Percentiles rank a stretch among this genome's conserved stretches.
These are phyloP conservation scores for Drosophila putrida DNA, from an alignment of 2,888 invertebrate genomes.

Conservation along the genomic window DNA sequence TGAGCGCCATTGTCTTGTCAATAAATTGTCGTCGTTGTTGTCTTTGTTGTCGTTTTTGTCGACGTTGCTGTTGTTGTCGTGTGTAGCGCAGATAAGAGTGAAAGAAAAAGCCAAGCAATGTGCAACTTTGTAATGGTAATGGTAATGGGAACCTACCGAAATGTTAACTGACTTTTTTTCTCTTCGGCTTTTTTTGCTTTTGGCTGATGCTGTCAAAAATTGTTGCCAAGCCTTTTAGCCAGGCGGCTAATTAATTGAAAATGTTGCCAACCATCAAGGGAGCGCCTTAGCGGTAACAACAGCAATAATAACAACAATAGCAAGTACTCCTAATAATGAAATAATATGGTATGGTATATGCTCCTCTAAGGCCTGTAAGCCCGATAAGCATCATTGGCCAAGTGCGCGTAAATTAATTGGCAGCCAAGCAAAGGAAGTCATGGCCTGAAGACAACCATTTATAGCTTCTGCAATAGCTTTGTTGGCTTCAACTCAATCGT, in stretches of 20 bases:
- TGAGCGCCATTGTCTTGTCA: slow-evolving; percentile 84
- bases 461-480: not conserved
- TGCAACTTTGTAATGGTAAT: slow-evolving; percentile 47
- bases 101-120: slow-evolving; percentile 48
- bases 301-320: slow-evolving; percentile 4
- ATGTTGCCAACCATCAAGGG: slow-evolving; percentile 69
- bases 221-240: slow-evolving; percentile 71
- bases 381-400: slow-evolving; percentile 56
- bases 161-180: slow-evolving; percentile 67
- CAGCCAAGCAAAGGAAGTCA: slow-evolving; percentile 9
- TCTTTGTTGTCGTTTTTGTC: slow-evolving; percentile 50
- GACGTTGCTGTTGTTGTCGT: slow-evolving; percentile 69
- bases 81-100: slow-evolving; percentile 65
- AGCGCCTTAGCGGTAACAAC: slow-evolving; percentile 50
- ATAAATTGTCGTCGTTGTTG: slow-evolving; percentile 77
- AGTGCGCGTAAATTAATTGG: slow-evolving; percentile 75
- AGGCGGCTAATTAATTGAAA: slow-evolving; percentile 75
- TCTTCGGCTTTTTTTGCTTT: slow-evolving; percentile 4
- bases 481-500: not conserved
- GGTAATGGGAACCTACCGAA: slow-evolving; percentile 63
- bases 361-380: slow-evolving; percentile 22
- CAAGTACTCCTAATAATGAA: slow-evolving; percentile 51
- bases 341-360: slow-evolving; percentile 40
- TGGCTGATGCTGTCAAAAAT: slow-evolving; percentile 72
- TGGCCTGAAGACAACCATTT: slow-evolving; percentile 25